Evolutionary conservation across 1,140 invertebrate genomes (phyloP).

Genomic region (Hyles vespertilio): DNA sequence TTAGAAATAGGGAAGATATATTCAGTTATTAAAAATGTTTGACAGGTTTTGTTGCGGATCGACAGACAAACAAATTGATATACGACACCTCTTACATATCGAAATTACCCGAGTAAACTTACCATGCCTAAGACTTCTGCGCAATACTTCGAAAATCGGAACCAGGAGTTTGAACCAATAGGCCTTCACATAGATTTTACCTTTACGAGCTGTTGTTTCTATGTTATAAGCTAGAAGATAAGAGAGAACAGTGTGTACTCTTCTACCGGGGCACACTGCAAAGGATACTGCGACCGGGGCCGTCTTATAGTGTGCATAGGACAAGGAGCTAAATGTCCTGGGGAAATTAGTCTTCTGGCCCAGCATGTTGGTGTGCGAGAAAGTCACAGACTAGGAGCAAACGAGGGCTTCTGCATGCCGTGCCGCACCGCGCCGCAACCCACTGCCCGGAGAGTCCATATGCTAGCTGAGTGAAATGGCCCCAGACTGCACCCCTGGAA

Average conservation of each 20-base stretch:
- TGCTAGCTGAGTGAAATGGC: conserved; percentile 60
- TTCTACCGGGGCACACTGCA: conserved; percentile 39
- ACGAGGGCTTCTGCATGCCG: conserved; percentile 30
- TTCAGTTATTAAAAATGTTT: too few species aligned
- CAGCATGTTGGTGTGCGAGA: conserved; percentile 68
- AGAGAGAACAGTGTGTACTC: background rate
- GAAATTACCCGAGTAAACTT: too few species aligned
- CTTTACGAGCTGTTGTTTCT: too few species aligned
- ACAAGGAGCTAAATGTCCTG: conserved; percentile 39
- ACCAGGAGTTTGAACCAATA: too few species aligned
- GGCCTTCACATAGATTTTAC: too few species aligned
- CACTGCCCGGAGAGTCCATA: conserved; percentile 50
- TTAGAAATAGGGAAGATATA: too few species aligned
- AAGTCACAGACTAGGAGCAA: conserved; percentile 61
- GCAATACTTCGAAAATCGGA: too few species aligned
- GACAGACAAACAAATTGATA: too few species aligned
- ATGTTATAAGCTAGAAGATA: too few species aligned
- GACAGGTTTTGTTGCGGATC: too few species aligned
- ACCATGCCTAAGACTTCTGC: too few species aligned
- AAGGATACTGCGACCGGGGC: conserved; percentile 35
- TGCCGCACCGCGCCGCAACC: conserved; percentile 57
- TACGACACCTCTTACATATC: too few species aligned
- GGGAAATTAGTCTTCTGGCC: conserved; percentile 46
- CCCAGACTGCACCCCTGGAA: conserved; percentile 46
- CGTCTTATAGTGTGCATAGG: conserved; percentile 38